phyloP scores from a whole-genome alignment of 2,888 invertebrate species.

The Aspidiotus destructor region DNA sequence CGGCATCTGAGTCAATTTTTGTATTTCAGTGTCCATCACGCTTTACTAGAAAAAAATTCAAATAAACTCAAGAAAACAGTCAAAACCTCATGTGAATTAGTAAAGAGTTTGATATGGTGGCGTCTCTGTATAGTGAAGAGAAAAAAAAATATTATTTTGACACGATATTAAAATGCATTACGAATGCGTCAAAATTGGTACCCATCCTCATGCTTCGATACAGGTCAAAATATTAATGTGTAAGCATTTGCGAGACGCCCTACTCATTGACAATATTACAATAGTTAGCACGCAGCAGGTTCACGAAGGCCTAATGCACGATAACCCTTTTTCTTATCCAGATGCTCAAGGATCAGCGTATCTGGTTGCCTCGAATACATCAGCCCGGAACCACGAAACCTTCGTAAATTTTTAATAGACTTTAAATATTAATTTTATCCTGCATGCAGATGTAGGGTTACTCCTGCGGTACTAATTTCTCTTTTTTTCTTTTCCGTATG shows the following conservation, averaged over 20 bases:
- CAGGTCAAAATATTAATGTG: too few species aligned
- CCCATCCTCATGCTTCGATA: too few species aligned
- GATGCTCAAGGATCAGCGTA: slow-evolving; percentile 12
- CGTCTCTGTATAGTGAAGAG: too few species aligned
- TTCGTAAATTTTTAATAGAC: slow-evolving; percentile 28
- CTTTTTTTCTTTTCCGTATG: not conserved
- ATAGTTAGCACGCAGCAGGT: slow-evolving; percentile 19
- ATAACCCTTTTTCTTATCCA: slow-evolving; percentile 9
- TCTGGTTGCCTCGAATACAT: slow-evolving; percentile 18
- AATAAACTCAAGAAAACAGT: too few species aligned
- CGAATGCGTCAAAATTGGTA: too few species aligned
- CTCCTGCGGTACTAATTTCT: slow-evolving; percentile 22
- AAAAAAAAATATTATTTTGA: too few species aligned
- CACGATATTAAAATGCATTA: too few species aligned
- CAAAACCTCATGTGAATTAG: too few species aligned
- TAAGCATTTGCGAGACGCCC: slow-evolving; percentile 13
- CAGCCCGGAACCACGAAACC: slow-evolving; percentile 25
- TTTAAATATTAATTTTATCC: slow-evolving; percentile 22
- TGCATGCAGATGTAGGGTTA: slow-evolving; percentile 22
- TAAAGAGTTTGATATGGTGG: too few species aligned
- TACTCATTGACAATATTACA: slow-evolving; percentile 10
- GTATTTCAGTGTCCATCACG: too few species aligned
- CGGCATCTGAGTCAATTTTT: too few species aligned
- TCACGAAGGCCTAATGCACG: slow-evolving; percentile 8
- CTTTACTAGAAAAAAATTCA: too few species aligned